Evolutionary conservation across 2,888 invertebrate species (phyloP).

Genomic region (Pseudococcus viburni): DNA sequence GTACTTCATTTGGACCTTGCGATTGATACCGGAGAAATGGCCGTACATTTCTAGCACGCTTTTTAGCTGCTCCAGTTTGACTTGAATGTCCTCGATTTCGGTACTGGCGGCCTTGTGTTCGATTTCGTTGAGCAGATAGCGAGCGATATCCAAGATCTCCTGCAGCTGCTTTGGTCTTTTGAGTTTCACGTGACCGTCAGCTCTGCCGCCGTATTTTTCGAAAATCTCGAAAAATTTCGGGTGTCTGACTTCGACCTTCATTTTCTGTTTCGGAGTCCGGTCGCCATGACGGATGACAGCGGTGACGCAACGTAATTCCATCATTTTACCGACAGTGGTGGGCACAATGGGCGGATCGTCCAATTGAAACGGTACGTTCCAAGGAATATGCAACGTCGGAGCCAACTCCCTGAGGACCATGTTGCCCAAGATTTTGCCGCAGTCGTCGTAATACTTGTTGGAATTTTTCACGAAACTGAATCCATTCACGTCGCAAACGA

Average conservation of each 20-base stretch:
- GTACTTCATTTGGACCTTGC: conserved; percentile 99
- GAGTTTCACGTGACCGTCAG: conserved; percentile 95
- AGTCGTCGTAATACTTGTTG: conserved; percentile 99
- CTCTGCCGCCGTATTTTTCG: conserved; percentile 95
- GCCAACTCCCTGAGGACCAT: conserved; percentile 96
- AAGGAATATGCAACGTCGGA: conserved; percentile 95
- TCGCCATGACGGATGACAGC: conserved; percentile 98
- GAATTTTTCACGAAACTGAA: conserved; percentile 99
- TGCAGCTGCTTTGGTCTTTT: conserved; percentile 97
- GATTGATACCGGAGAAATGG: conserved; percentile 99
- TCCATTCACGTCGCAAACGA: conserved; percentile 99
- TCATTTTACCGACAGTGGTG: conserved; percentile 98
- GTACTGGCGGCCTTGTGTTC: conserved; percentile 89
- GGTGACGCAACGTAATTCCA: conserved; percentile 93
- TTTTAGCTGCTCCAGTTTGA: conserved; percentile 96
- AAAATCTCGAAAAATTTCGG: conserved; percentile 99
- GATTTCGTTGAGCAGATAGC: conserved; percentile 90
- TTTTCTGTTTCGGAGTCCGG: conserved; percentile 99
- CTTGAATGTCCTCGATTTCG: conserved; percentile 96
- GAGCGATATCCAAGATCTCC: conserved; percentile 96
- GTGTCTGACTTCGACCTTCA: conserved; percentile 99
- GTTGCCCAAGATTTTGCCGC: conserved; percentile 97
- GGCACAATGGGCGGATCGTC: conserved; percentile 99
- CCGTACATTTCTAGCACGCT: conserved; percentile 99
- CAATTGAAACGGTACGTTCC: conserved; percentile 96